A percentile compares a stretch with the other conserved stretches of the same genome.
These are phyloP conservation scores for Pristionchus entomophagus DNA, from an alignment of 2,888 invertebrate species.

Conservation along the genomic window DNA sequence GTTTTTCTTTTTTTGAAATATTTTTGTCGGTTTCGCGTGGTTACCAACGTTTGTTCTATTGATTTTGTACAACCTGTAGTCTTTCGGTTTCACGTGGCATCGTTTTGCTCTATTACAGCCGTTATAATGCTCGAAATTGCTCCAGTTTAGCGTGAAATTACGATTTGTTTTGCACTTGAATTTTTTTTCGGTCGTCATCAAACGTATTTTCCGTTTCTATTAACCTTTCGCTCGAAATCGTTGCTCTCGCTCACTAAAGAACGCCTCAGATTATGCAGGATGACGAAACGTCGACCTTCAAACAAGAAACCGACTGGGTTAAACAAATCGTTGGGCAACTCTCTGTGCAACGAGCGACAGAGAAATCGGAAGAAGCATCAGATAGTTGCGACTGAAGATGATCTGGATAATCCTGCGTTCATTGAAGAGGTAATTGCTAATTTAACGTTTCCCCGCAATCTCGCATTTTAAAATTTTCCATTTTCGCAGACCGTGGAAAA, in stretches of 20 bases:
- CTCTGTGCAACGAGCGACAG: conserved; percentile 65
- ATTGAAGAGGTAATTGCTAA: conserved; percentile 60
- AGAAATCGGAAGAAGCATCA: conserved; percentile 58
- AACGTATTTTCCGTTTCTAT: too few species aligned
- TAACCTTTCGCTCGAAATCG: too few species aligned
- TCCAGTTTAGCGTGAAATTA: neutral
- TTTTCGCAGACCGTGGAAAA: conserved; percentile 57
- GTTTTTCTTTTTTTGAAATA: conserved; percentile 30
- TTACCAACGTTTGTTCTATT: neutral
- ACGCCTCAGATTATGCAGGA: conserved; percentile 51
- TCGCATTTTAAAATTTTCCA: neutral
- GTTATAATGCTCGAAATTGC: neutral
- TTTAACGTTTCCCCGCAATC: neutral
- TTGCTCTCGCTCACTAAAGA: too few species aligned
- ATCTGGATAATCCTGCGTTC: conserved; percentile 68
- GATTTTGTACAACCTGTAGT: neutral
- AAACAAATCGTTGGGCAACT: conserved; percentile 72
- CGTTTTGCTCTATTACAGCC: neutral
- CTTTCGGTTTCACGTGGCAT: neutral
- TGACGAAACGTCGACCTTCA: conserved; percentile 72
- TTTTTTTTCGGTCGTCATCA: too few species aligned
- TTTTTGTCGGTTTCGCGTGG: neutral
- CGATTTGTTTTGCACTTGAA: too few species aligned
- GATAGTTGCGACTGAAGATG: conserved; percentile 53
- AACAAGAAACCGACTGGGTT: conserved; percentile 70